These are phyloP conservation scores for Sandelia bainsii DNA, from an alignment of 2,797 vertebrate species.

Conservation along the genomic window DNA sequence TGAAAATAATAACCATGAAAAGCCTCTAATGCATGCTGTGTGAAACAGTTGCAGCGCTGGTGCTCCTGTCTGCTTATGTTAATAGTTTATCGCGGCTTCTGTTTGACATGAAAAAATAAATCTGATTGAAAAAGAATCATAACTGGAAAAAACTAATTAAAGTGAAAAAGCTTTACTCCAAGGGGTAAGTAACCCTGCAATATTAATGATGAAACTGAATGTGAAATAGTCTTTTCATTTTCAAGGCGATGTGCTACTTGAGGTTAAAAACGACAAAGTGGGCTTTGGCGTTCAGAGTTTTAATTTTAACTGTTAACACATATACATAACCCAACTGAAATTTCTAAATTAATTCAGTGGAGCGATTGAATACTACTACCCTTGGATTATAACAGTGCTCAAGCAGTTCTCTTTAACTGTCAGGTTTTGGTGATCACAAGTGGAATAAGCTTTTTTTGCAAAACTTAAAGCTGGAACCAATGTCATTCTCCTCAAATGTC, in stretches of 20 bases:
- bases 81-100: neutral
- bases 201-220: neutral
- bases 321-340: neutral
- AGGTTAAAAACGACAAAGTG: neutral
- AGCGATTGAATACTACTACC: neutral
- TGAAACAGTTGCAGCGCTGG: neutral
- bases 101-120: neutral
- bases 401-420: neutral
- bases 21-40: neutral
- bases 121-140: neutral
- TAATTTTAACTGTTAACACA: neutral
- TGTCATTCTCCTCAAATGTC: neutral
- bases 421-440: neutral
- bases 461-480: too few species aligned
- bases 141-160: neutral
- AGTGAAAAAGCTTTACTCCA: neutral
- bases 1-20: slow-evolving; percentile 11
- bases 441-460: neutral
- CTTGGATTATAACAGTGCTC: neutral
- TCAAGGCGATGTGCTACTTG: neutral
- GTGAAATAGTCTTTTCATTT: neutral
- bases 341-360: neutral
- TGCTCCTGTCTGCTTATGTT: neutral
- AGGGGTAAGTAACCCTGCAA: neutral
- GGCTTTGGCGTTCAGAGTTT: neutral